Percentiles rank a stretch among this genome's conserved stretches.
These are phyloP conservation scores for Tokudaia muenninki DNA, from an alignment of 2,797 vertebrate genomes.

Conservation along the genomic window DNA sequence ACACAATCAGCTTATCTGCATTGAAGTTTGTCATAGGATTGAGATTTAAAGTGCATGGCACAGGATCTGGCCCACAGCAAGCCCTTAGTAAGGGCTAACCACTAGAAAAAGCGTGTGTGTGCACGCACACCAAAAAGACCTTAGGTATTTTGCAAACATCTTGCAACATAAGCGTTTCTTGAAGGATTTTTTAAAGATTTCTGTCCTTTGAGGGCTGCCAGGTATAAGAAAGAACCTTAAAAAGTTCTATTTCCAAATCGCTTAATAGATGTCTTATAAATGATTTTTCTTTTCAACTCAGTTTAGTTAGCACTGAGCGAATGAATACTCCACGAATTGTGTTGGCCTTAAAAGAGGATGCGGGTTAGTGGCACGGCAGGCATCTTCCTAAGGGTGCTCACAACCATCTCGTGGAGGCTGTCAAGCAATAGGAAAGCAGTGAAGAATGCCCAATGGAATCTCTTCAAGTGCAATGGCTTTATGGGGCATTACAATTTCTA, in stretches of 20 bases:
- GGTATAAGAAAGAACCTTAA: neutral
- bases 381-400: neutral
- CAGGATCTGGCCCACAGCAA: neutral
- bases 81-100: neutral
- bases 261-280: neutral
- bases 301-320: neutral
- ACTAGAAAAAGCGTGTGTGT: neutral
- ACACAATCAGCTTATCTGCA: neutral
- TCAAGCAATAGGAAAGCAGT: neutral
- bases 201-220: neutral
- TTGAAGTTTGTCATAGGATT: neutral
- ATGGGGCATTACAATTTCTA: neutral
- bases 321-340: neutral
- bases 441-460: neutral
- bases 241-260: neutral
- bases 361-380: neutral
- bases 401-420: neutral
- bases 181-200: neutral
- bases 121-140: neutral
- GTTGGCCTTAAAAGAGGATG: neutral
- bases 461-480: neutral
- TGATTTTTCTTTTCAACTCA: constrained; percentile 1
- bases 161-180: neutral
- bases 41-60: neutral
- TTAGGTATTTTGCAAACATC: neutral